Base-by-base conservation (phyloP, 1,140 invertebrate species). In the Lerema accius region DNA sequence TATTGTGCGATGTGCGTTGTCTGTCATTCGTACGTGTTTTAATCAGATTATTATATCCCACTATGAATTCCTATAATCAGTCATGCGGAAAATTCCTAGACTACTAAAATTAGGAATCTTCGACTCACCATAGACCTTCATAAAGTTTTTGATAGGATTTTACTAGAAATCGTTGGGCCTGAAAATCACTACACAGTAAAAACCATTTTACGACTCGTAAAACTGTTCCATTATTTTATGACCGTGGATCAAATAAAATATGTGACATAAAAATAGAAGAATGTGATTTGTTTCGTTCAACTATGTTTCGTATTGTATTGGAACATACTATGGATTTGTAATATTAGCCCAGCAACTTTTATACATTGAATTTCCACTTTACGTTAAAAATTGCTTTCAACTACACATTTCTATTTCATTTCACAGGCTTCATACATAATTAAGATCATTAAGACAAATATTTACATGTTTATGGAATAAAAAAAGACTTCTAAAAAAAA, bases 201-300 rank as follows among this genome's bases (percentile, higher is more conserved):
- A 39, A 3, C 35, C 17, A 10, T 53, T 53, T 53, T 40, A 53
- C 4, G 3, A 6, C 15, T 17, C 35, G 10, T 53, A 40, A 53
- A 53, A 53, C 32, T 35, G n/a, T 53, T 53, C 49, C 32, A 51
- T 40, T 40, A 39, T 39, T 53, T 40, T 53, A 40, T 40, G 48
- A 40, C 16, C 6, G 35, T 53, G 15, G 15, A 40, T 53, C 9
- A 3, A 11, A 40, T 40, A 53, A 26, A 39, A 32, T 32, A 1
- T 32, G 28, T 32, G 28, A 32, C 7, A 32, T 32, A 32, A 32
- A 32, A 32, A 32, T 32, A 7, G 28, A 32, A 32, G 19, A 23
- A 5, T 23, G 19, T 23, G 1, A 32, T 32, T 4, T 32, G 9
- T 32, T 32, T 32, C 4, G 9, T 9, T 7, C 28, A 9, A 9